Evolutionary conservation across 2,797 vertebrate species (phyloP), one percentile per base, ranked within the genome.

Genomic region (Acrossocheilus wenchowensis): DNA sequence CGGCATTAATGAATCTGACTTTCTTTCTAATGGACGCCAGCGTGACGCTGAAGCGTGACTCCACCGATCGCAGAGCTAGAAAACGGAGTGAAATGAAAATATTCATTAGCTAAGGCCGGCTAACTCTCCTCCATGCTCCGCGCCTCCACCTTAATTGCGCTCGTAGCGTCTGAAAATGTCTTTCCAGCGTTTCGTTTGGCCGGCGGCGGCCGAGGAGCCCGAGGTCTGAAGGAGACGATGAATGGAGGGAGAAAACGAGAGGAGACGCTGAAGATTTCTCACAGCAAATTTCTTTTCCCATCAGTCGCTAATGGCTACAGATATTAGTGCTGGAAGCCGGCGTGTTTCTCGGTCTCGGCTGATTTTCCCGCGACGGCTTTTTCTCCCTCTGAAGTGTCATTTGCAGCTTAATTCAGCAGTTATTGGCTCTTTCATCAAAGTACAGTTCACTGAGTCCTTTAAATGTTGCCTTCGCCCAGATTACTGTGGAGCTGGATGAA

Each of bases 61-160:
- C 62, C 82, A 74, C 73, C 52, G 45, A 64, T 52, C n/a, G 73
- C 50, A 36, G 52, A 23, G 54, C 72, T 36, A 45, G 19, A 62
- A 81, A 83, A 82, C 1, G 21, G 45, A 81, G 72, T 12, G 39
- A 87, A 89, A 86, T 85, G 43, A 54, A 80, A 79, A 69, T 62
- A 74, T 85, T 90, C 23, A 88, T 89, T 91, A 89, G 86, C 68
- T 43, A 79, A 78, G 72, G 50, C 45, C 78, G 82, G 86, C 81
- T 87, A 77, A 84, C 78, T 72, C 66, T 4, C 77, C 26, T 45
- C 82, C 86, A 75, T 21, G 86, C 87, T 88, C 36, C 6, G 5
- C 60, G 86, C 75, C 68, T 74, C 36, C 68, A 36, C 84, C 54
- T 62, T 89, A 91, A 89, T 90, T 91, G 83, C 85, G 30, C 79